Conservation (phyloP, 92 coral and sea anemone genomes). For the Heteractis magnifica region DNA sequence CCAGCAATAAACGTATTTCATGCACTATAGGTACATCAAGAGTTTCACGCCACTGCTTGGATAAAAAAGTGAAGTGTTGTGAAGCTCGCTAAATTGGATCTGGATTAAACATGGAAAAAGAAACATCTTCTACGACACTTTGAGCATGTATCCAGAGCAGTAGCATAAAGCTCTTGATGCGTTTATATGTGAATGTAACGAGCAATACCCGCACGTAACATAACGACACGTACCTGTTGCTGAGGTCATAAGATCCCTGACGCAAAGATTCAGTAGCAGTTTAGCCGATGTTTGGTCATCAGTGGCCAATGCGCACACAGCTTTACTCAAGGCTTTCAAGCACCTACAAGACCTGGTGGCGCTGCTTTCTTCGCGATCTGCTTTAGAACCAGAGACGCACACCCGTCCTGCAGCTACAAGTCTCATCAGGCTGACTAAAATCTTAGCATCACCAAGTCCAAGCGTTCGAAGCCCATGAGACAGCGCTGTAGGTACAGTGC, state of each 20-base stretch:
- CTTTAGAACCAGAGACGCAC: constrained; percentile 15
- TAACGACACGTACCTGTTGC: constrained; percentile 62
- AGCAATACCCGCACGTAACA: no score
- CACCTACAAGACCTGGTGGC: constrained; percentile 22
- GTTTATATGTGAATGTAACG: neutral
- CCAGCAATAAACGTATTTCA: no score
- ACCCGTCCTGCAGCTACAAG: constrained; percentile 85
- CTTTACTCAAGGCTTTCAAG: constrained; percentile 64
- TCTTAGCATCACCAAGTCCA: constrained; percentile 69
- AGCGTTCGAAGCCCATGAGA: constrained; percentile 55
- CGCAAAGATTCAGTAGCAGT: constrained; percentile 66
- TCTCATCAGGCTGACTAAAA: constrained; percentile 73
- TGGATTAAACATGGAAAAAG: no score
- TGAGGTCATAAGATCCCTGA: constrained; percentile 78
- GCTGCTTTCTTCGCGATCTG: constrained; percentile 31
- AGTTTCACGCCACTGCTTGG: no score
- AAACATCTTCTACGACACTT: no score
- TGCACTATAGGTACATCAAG: no score
- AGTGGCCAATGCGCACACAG: constrained; percentile 69
- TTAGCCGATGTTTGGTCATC: constrained; percentile 70
- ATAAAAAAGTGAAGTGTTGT: no score
- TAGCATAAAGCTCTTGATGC: neutral
- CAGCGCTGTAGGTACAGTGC: constrained; percentile 46
- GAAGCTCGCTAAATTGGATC: no score
- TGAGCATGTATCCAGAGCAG: no score